phyloP scores from a whole-genome alignment of 2,888 invertebrate genomes.

The Nineta flava region DNA sequence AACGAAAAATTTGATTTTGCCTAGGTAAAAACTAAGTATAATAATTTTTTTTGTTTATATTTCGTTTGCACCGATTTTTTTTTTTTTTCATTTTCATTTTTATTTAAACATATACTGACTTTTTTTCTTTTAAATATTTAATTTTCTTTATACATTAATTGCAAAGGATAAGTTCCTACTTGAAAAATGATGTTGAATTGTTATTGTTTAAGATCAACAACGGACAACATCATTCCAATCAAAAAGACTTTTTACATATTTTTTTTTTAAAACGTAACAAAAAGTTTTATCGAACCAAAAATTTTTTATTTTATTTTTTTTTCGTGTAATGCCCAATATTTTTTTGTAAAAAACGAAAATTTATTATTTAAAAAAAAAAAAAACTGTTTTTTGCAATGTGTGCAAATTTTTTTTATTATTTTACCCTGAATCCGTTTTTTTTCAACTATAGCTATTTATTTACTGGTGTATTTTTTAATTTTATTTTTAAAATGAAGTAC shows the following conservation, averaged over 20 bases:
- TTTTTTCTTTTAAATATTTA: not conserved
- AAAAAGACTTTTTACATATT: not conserved
- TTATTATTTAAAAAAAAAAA: not conserved
- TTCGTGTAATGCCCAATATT: constrained; percentile 3
- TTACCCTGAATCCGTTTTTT: constrained; percentile 7
- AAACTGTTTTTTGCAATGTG: not conserved
- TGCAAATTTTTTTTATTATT: not conserved
- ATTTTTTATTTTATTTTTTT: not conserved
- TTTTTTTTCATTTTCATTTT: not conserved
- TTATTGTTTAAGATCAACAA: too few species aligned
- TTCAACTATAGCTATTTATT: not conserved
- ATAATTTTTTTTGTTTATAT: not conserved
- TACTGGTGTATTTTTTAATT: not conserved
- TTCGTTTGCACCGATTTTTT: not conserved
- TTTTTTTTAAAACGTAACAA: not conserved
- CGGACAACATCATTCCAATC: not conserved
- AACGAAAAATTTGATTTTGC: too few species aligned
- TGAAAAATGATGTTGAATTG: constrained; percentile 1
- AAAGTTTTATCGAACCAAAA: not conserved
- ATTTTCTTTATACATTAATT: constrained; percentile 7
- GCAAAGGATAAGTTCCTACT: constrained; percentile 9
- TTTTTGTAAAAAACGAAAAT: not conserved
- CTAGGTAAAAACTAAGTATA: too few species aligned
- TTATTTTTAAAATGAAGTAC: not conserved
- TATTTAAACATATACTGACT: too few species aligned